Evolutionary conservation across 2,888 invertebrate species (phyloP), one percentile per base, ranked within the genome.

Genomic region (Ormyrus thymus): DNA sequence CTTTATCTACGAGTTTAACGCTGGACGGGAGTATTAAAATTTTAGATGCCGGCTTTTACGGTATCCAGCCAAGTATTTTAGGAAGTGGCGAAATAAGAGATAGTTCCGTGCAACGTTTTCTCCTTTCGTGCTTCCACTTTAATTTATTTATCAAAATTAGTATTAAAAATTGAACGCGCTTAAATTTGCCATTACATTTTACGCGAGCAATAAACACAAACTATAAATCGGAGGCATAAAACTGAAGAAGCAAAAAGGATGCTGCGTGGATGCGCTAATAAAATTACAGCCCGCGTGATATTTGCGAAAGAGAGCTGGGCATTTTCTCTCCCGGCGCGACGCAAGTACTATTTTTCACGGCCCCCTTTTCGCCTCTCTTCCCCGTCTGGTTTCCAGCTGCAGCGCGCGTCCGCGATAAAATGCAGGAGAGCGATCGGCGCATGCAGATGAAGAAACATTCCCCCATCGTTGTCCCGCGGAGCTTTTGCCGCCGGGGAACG

Each of bases 321-420:
- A 29, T 29, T 29, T 29, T 84, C 84, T 82, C 81, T 82, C 82
- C 82, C 83, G 83, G 81, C 82, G 55, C 65, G n/a, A 11, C 48
- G 15, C 48, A 10, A 15, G 8, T 56, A 13, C 13, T 9, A 8
- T 62, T 50, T 13, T n/a, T 7, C 15, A 10, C 29, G 48, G 29
- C 7, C 4, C 55, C 55, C 55, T 53, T 29, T 55, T 56, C 9
- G 45, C 53, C 6, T 55, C 61, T 50, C n/a, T 29, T 55, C 48
- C 46, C 48, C 69, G 15, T 7, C 15, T 15, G 13, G 29, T 50
- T 64, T 29, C 56, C 43, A 43, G 43, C 51, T 61, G 51, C 59
- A 10, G 51, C 56, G 29, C 29, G 29, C 29, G 29, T 68, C 15
- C 46, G 55, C 11, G 58, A 50, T 50, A 61, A 64, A 50, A 64